A percentile compares a stretch with the other conserved stretches of the same genome.
These are phyloP conservation scores for Nettapus auritus DNA, from an alignment of 2,113 vertebrate species.

Conservation along the genomic window DNA sequence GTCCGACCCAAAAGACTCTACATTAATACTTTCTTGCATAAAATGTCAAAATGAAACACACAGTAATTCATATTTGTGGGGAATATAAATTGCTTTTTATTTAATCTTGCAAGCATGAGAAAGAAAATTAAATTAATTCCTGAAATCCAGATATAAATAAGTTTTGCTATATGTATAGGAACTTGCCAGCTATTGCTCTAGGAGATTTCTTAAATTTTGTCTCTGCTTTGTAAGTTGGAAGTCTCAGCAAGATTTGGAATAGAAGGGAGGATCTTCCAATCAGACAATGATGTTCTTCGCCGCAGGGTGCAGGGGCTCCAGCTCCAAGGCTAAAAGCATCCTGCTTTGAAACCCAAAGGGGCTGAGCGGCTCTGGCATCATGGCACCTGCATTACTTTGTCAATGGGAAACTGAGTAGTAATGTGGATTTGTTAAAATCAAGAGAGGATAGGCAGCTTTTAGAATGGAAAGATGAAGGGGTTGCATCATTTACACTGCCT, in stretches of 20 bases:
- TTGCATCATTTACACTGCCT: too few species aligned
- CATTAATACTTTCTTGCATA: not conserved
- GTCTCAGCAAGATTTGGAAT: not conserved
- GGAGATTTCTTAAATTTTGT: not conserved
- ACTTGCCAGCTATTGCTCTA: not conserved
- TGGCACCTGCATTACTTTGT: accelerated
- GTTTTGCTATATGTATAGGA: not conserved
- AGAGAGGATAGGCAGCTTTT: not conserved
- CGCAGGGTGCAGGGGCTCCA: not conserved
- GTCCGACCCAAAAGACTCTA: not conserved
- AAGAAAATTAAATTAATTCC: not conserved
- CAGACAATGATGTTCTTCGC: not conserved
- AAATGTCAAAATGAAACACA: not conserved
- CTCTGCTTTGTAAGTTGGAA: not conserved
- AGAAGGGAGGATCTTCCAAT: not conserved
- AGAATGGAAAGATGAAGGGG: not conserved
- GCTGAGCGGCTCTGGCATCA: not conserved
- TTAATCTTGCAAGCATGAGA: not conserved
- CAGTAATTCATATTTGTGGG: not conserved
- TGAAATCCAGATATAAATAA: not conserved
- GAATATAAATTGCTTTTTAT: not conserved
- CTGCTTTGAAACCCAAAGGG: not conserved
- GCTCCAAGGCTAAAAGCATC: not conserved
- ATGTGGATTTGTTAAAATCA: not conserved
- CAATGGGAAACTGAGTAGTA: not conserved